Conservation (phyloP, 2,113 vertebrate genomes). For the Equus przewalskii region DNA sequence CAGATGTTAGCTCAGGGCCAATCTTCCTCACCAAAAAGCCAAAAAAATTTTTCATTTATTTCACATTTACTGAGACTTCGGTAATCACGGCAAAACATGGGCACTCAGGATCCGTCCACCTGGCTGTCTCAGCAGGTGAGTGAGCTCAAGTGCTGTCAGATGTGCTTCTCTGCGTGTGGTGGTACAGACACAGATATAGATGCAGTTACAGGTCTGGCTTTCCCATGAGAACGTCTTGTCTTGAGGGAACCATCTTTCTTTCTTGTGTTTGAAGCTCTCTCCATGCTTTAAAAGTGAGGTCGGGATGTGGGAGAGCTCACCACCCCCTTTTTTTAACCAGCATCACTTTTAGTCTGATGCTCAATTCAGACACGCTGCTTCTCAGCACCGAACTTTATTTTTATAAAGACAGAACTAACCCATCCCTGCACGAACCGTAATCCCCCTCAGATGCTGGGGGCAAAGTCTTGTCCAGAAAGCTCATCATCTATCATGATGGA, state of each 20-base stretch:
- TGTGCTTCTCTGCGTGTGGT: not conserved
- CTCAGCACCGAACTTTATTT: not conserved
- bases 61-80: not conserved
- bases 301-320: too few species aligned
- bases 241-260: not conserved
- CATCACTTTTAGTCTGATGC: not conserved
- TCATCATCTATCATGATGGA: not conserved
- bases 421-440: constrained; percentile 37
- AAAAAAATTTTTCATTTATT: not conserved
- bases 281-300: not conserved
- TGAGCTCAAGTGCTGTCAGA: not conserved
- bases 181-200: not conserved
- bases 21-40: too few species aligned
- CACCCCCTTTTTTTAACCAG: not conserved
- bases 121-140: too few species aligned
- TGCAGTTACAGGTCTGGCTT: not conserved
- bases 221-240: not conserved
- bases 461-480: constrained; percentile 72
- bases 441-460: constrained; percentile 30
- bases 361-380: not conserved
- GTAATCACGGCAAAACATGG: not conserved
- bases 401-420: not conserved
- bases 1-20: too few species aligned
- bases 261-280: not conserved
- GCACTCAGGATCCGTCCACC: accelerated